A percentile compares a stretch with the other conserved stretches of the same genome.
Conservation (phyloP, 2,888 invertebrate species). For the Rhimphoctona megacephalus region DNA sequence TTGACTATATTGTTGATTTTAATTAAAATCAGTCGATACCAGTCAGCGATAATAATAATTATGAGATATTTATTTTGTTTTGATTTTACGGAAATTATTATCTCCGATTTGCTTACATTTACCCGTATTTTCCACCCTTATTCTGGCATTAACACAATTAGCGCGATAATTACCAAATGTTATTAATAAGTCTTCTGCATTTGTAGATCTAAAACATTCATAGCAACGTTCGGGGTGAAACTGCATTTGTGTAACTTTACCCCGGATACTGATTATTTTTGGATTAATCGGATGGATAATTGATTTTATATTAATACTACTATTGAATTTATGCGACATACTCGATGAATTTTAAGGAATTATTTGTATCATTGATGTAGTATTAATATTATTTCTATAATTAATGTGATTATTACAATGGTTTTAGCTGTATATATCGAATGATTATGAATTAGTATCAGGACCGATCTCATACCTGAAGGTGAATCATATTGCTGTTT, state of each 20-base stretch:
- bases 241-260: not conserved
- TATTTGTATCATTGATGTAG: not conserved
- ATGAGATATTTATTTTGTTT: not conserved
- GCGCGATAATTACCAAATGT: not conserved
- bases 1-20: not conserved
- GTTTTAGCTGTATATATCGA: not conserved
- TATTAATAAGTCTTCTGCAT: not conserved
- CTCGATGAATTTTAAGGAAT: not conserved
- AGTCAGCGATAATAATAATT: not conserved
- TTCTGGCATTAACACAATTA: not conserved
- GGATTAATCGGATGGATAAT: not conserved
- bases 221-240: not conserved
- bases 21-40: not conserved
- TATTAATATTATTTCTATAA: not conserved
- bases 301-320: not conserved
- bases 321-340: not conserved
- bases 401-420: not conserved
- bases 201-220: not conserved
- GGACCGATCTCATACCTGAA: slow-evolving; percentile 77
- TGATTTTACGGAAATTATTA: not conserved
- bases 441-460: not conserved
- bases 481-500: slow-evolving; percentile 81
- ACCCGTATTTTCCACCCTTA: not conserved
- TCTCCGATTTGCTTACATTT: not conserved
- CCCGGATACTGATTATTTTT: not conserved